Conservation (phyloP, 1,140 invertebrate species). For the Zeugodacus cucurbitae region DNA sequence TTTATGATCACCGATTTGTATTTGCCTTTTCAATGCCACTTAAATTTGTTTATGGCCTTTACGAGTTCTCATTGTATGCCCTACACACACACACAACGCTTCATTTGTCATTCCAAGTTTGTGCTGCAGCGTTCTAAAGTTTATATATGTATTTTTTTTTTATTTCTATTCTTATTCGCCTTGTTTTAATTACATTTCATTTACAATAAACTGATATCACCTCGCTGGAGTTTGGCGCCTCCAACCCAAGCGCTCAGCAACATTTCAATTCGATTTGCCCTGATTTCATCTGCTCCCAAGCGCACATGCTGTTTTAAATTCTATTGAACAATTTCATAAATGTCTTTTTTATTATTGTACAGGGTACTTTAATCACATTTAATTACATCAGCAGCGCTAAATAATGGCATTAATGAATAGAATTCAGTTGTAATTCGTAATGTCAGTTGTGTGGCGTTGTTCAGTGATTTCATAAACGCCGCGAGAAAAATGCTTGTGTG, state of each 20-base stretch:
- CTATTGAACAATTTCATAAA: slow-evolving; percentile 35
- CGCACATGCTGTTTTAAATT: background rate
- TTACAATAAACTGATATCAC: background rate
- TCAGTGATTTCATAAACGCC: background rate
- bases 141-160: background rate
- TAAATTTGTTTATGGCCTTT: slow-evolving; percentile 11
- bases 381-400: slow-evolving; percentile 14
- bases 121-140: background rate
- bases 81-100: background rate
- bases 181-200: slow-evolving; percentile 8
- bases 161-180: background rate
- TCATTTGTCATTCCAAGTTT: background rate
- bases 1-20: background rate
- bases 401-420: background rate
- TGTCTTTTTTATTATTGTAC: slow-evolving; percentile 19
- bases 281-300: background rate
- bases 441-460: background rate
- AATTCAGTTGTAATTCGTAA: slow-evolving; percentile 23
- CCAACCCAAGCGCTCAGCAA: background rate
- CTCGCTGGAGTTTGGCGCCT: background rate
- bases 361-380: background rate
- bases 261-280: background rate
- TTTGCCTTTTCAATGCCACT: slow-evolving; percentile 22
- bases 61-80: background rate
- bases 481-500: background rate